A percentile compares a stretch with the other conserved stretches of the same genome.
Conservation (phyloP, 2,888 invertebrate genomes). For the Xestia c-nigrum region DNA sequence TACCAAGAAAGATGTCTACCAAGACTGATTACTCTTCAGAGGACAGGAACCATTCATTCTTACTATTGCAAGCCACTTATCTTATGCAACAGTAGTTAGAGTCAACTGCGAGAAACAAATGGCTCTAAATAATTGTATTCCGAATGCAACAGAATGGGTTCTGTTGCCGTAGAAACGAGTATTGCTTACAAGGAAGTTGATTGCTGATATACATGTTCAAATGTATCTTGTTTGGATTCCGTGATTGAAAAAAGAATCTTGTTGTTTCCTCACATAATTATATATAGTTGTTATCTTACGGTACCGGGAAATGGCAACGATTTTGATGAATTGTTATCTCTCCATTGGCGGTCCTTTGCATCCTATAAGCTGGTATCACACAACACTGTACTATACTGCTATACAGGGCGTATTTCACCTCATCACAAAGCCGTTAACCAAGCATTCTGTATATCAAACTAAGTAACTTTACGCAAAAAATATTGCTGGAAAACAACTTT, state of each 20-base stretch:
- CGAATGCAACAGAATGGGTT: slow-evolving; percentile 41
- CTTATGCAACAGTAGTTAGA: slow-evolving; percentile 54
- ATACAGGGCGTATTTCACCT: no score
- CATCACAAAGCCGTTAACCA: no score
- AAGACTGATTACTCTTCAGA: slow-evolving; percentile 46
- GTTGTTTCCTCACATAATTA: no score
- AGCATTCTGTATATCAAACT: no score
- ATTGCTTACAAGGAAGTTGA: slow-evolving; percentile 12
- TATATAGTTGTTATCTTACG: background rate
- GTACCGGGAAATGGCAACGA: no score
- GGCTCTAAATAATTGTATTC: slow-evolving; percentile 55
- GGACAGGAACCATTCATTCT: slow-evolving; percentile 39
- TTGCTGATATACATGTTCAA: background rate
- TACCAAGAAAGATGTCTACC: slow-evolving; percentile 30
- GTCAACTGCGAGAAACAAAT: slow-evolving; percentile 53
- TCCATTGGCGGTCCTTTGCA: no score
- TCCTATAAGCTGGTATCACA: no score
- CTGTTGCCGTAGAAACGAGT: slow-evolving; percentile 3
- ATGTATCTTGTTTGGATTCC: background rate
- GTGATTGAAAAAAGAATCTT: background rate
- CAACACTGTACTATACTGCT: no score
- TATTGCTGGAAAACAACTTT: no score
- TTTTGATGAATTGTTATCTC: no score
- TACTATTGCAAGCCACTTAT: slow-evolving; percentile 48
- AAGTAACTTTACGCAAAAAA: no score